Percentiles rank a stretch among this genome's conserved stretches.
Conservation (phyloP, 2,888 invertebrate genomes). For the Elmis aenea region DNA sequence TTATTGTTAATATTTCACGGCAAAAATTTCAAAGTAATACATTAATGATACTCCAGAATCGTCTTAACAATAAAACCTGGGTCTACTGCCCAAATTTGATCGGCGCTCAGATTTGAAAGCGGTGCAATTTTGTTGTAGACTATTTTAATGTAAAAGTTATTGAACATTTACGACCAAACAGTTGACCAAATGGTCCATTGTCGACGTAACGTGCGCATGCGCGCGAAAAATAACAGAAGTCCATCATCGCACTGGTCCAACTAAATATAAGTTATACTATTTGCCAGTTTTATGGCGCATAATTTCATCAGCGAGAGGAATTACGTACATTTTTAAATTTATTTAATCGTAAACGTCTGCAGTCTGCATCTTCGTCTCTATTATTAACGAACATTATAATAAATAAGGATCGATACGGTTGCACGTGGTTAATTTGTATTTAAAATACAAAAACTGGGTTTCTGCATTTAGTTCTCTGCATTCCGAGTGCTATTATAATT, state of each 20-base stretch:
- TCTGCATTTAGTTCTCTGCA: conserved; percentile 26
- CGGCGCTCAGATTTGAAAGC: conserved; percentile 9
- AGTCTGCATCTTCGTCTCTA: conserved; percentile 36
- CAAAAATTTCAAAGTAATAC: too few relatives aligned
- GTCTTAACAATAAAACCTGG: too few relatives aligned
- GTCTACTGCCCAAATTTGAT: too few relatives aligned
- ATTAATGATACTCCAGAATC: too few relatives aligned
- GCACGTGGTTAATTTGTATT: conserved; percentile 28
- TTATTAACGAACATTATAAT: conserved; percentile 33
- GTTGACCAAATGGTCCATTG: conserved; percentile 16
- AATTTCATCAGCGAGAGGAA: conserved; percentile 41
- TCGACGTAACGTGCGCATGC: conserved; percentile 13
- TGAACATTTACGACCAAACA: conserved; percentile 26
- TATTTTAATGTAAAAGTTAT: conserved; percentile 25
- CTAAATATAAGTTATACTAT: conserved; percentile 36
- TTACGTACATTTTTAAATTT: conserved; percentile 39
- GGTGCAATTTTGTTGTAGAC: conserved; percentile 26
- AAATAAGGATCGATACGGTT: conserved; percentile 22
- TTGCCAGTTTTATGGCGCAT: conserved; percentile 41
- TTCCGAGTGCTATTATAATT: conserved; percentile 38
- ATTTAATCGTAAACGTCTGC: conserved; percentile 33
- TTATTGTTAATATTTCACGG: too few relatives aligned
- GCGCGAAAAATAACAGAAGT: conserved; percentile 9
- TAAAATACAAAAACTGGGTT: conserved; percentile 28
- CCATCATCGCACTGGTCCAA: conserved; percentile 22